Evolutionary conservation across 64 coral and sea anemone species (phyloP), one percentile per base, ranked within the genome.

Genomic region (Dendronephthya gigantea): DNA sequence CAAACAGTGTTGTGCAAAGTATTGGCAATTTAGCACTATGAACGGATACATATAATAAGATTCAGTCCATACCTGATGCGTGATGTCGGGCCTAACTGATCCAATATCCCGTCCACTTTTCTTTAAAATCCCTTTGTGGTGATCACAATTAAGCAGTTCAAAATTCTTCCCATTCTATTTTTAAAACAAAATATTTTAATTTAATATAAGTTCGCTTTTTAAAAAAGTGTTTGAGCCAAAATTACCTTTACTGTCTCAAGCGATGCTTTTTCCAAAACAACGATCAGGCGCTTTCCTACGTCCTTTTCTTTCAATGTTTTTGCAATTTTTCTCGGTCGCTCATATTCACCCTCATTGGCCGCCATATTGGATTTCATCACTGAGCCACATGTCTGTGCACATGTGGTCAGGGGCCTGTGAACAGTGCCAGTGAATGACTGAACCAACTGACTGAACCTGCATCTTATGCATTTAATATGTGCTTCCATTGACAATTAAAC

Each of bases 261-360:
- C 9, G 95, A 98, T 36, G 95, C 91, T 79, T 87, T 98, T 82
- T 98, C 95, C 3, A 98, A 68, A 83, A 98, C 81, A 48, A 98
- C 85, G 37, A 98, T 98, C 72, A 98, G 88, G 13, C 95, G 87
- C 87, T 93, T 98, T 32, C 95, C 95, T 83, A 90, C 85, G 37
- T 98, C 92, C 85, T 98, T 98, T 86, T 98, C 90, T 83, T 93
- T 91, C 40, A 98, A 88, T 59, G 95, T 98, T 92, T 83, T 90
- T 0, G 95, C 87, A 17, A 93, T 92, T 98, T 98, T 98, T 23
- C 85, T 85, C 14, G 95, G 95, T 68, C 85, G 86, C 43, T 93
- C 89, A 82, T 93, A 92, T 45, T 93, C 92, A 37, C 90, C 87
- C 76, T 93, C 89, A 66, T 72, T 88, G 15, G 70, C 32, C 83